Conservation (phyloP, 2,888 invertebrate genomes). For the Sinopyrophorus schimmeli region DNA sequence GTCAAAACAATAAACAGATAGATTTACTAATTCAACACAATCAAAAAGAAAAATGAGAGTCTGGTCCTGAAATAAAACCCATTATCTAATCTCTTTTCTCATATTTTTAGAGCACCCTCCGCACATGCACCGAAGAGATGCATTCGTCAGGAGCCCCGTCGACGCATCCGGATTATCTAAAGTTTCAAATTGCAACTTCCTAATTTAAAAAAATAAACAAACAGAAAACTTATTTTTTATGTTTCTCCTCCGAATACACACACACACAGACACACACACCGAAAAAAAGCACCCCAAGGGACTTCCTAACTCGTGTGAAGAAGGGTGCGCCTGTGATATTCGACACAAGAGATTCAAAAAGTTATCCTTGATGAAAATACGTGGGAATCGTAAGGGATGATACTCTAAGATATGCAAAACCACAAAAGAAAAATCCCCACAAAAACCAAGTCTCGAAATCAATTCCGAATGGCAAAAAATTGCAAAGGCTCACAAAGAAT, state of each 20-base stretch:
- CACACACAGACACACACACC: conserved; percentile 2
- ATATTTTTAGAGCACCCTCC: conserved; percentile 35
- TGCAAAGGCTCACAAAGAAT: background rate
- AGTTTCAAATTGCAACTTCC: conserved; percentile 18
- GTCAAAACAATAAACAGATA: background rate
- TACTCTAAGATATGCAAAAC: background rate
- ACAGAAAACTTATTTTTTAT: no score
- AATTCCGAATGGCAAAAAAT: conserved; percentile 5
- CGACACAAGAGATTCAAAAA: conserved; percentile 4
- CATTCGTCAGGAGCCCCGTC: conserved; percentile 34
- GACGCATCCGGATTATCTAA: conserved; percentile 34
- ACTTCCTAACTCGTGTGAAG: conserved; percentile 7
- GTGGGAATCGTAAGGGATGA: background rate
- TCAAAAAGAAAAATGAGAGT: background rate
- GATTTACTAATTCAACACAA: background rate
- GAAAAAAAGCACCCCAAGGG: conserved; percentile 7
- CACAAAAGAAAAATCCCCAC: background rate
- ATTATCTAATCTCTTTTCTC: conserved; percentile 37
- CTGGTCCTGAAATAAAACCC: conserved; percentile 31
- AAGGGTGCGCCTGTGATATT: no score
- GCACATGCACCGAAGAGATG: conserved; percentile 33
- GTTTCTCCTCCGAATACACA: no score
- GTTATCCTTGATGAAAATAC: background rate
- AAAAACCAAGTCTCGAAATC: background rate
- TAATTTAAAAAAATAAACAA: conserved; percentile 10